Conservation (phyloP, 2,113 vertebrate genomes). For the Salvator merianae region DNA sequence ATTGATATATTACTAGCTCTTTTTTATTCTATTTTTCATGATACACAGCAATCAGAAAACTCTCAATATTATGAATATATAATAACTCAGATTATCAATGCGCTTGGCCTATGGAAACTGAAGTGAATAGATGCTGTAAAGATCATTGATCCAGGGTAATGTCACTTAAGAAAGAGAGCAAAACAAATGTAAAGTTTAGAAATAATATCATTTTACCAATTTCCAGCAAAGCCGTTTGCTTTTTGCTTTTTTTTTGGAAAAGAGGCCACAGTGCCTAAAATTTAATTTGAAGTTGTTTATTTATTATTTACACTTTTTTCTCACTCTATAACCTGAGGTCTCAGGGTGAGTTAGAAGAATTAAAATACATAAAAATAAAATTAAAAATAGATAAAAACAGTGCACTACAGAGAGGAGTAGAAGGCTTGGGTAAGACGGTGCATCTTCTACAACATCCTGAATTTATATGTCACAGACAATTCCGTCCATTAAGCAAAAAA, state of each 20-base stretch:
- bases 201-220: neutral
- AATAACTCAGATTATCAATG: neutral
- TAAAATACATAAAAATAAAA: too few species aligned
- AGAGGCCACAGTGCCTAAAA: too few species aligned
- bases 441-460: too few species aligned
- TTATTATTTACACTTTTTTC: too few species aligned
- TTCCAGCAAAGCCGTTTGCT: neutral
- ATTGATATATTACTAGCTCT: neutral
- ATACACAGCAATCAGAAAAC: neutral
- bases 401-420: too few species aligned
- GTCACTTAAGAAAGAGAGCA: neutral
- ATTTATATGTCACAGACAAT: neutral
- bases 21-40: neutral
- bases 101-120: neutral
- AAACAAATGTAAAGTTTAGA: neutral
- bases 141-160: neutral
- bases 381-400: too few species aligned
- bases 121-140: neutral
- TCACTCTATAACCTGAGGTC: too few species aligned
- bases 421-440: too few species aligned
- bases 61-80: too few species aligned
- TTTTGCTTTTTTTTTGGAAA: neutral
- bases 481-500: neutral
- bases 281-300: too few species aligned
- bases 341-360: too few species aligned